phyloP scores from a whole-genome alignment of 2,797 vertebrate species.

The Ataeniobius toweri region DNA sequence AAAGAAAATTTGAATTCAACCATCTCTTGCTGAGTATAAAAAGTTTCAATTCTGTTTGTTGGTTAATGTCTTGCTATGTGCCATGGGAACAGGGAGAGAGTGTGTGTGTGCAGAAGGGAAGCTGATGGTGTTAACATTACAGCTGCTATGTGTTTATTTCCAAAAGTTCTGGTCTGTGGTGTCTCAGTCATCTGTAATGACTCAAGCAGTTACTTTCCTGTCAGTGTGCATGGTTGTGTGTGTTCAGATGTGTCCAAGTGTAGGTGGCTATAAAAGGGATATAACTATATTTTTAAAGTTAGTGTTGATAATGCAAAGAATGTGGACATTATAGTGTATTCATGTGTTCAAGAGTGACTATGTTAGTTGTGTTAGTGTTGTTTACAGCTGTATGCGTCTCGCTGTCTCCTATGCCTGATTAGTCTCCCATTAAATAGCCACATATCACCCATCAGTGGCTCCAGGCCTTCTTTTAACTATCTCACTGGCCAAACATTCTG shows the following conservation, averaged over 20 bases:
- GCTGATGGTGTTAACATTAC: slow-evolving; percentile 66
- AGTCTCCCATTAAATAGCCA: slow-evolving; percentile 75
- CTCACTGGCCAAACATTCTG: slow-evolving; percentile 72
- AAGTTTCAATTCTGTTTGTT: slow-evolving; percentile 27
- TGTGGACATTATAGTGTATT: slow-evolving; percentile 30
- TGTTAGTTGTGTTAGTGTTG: slow-evolving; percentile 38
- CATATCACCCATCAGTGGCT: slow-evolving; percentile 71
- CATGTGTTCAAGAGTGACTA: slow-evolving; percentile 21
- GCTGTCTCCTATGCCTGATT: slow-evolving; percentile 70
- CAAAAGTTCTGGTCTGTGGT: slow-evolving; percentile 66
- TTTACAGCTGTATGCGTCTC: slow-evolving; percentile 64
- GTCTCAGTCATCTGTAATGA: slow-evolving; percentile 65
- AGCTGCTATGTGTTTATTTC: slow-evolving; percentile 76
- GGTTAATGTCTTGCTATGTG: slow-evolving; percentile 22
- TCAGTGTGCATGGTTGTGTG: slow-evolving; percentile 24
- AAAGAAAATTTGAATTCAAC: slow-evolving; percentile 29
- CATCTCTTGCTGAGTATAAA: slow-evolving; percentile 3
- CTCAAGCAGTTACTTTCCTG: slow-evolving; percentile 64
- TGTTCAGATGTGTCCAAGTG: slow-evolving; percentile 8
- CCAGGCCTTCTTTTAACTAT: slow-evolving; percentile 67
- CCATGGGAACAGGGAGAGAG: slow-evolving; percentile 19
- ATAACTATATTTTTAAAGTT: slow-evolving; percentile 37
- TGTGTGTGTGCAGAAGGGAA: slow-evolving; percentile 13
- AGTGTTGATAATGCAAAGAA: slow-evolving; percentile 35
- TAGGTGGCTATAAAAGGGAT: slow-evolving; percentile 1